Conservation (phyloP, 2,888 invertebrate species). For the Sipha maydis region DNA sequence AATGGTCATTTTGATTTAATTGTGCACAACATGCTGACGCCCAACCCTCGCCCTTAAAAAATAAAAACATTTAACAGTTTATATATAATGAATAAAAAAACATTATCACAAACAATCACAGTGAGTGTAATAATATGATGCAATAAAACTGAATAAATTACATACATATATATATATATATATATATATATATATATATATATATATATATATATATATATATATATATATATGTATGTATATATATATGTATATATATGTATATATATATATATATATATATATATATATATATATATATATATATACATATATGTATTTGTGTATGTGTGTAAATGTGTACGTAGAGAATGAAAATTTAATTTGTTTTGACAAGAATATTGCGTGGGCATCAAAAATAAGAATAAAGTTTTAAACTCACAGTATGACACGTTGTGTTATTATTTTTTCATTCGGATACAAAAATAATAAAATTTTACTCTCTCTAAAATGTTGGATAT, state of each 20-base stretch:
- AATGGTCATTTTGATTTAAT: constrained; percentile 33
- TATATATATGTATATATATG: background rate
- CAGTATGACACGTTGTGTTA: background rate
- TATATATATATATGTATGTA: too few species aligned
- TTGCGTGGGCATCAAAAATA: background rate
- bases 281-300: background rate
- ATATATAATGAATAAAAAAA: too few species aligned
- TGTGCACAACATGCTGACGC: background rate
- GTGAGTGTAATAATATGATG: too few species aligned
- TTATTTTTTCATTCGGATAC: background rate
- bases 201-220: too few species aligned
- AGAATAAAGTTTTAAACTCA: constrained; percentile 3
- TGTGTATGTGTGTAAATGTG: too few species aligned
- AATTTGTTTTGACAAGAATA: constrained; percentile 34
- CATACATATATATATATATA: too few species aligned
- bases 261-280: too few species aligned
- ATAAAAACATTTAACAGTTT: too few species aligned
- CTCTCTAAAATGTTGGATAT: background rate
- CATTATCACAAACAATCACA: too few species aligned
- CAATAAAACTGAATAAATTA: too few species aligned
- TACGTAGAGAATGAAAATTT: constrained; percentile 33
- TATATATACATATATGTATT: too few species aligned
- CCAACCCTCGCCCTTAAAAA: background rate
- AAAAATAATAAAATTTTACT: background rate
- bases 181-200: too few species aligned